Evolutionary conservation across 2,888 invertebrate genomes (phyloP).

Genomic region (Pammene aurita): DNA sequence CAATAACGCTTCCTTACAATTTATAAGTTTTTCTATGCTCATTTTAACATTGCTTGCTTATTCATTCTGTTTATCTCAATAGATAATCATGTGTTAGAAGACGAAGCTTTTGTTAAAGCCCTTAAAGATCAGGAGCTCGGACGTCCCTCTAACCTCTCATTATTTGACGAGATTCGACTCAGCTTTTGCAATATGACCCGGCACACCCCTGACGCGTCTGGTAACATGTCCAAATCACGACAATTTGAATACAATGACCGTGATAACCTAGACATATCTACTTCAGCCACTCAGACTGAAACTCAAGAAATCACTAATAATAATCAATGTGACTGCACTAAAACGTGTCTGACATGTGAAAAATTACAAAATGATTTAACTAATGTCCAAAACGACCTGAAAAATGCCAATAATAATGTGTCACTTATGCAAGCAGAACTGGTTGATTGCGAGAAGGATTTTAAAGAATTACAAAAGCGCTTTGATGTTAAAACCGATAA

Average conservation of each 20-base stretch:
- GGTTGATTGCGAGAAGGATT: constrained; percentile 25
- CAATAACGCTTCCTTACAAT: neutral
- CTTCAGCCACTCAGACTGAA: constrained; percentile 56
- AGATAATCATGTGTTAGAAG: constrained; percentile 72
- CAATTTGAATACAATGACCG: constrained; percentile 50
- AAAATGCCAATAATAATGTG: constrained; percentile 24
- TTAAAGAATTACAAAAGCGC: constrained; percentile 18
- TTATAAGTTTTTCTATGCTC: neutral
- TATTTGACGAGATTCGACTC: constrained; percentile 74
- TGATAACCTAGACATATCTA: constrained; percentile 48
- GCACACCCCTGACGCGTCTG: constrained; percentile 59
- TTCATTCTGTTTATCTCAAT: constrained; percentile 47
- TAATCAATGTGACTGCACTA: constrained; percentile 34
- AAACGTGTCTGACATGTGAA: constrained; percentile 19
- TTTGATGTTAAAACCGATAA: constrained; percentile 17
- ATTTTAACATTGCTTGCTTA: constrained; percentile 31
- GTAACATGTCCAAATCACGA: constrained; percentile 60
- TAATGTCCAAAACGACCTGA: constrained; percentile 12
- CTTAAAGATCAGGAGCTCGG: constrained; percentile 67
- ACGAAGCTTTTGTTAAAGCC: constrained; percentile 69
- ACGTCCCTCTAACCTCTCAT: constrained; percentile 68
- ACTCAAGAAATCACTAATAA: constrained; percentile 33
- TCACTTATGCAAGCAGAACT: constrained; percentile 18
- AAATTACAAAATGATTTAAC: constrained; percentile 12
- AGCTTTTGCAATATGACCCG: constrained; percentile 67